phyloP scores from a whole-genome alignment of 1,140 invertebrate genomes.

The Lucilia sericata region DNA sequence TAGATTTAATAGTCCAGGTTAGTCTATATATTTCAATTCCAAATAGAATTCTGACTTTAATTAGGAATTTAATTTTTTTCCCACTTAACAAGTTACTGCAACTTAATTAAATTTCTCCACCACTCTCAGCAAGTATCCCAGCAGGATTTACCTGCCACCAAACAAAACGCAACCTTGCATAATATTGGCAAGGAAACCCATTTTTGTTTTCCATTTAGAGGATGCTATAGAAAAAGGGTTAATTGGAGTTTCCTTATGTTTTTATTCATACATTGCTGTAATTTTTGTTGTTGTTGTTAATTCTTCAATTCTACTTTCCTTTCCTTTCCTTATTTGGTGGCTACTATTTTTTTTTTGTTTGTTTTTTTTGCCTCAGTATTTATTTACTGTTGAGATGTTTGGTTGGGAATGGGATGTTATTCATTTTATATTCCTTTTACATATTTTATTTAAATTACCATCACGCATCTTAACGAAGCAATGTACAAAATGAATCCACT shows the following conservation, averaged over 20 bases:
- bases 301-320: conserved; percentile 13
- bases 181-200: too few species aligned
- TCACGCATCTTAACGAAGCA: conserved; percentile 45
- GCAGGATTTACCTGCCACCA: too few species aligned
- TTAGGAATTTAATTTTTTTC: too few species aligned
- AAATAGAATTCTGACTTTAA: too few species aligned
- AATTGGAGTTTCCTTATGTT: conserved; percentile 16
- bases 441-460: conserved; percentile 50
- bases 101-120: too few species aligned
- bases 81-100: too few species aligned
- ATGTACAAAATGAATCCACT: conserved; percentile 55
- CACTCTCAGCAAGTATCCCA: too few species aligned
- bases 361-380: not conserved
- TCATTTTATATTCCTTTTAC: conserved; percentile 8
- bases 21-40: too few species aligned
- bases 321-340: conserved; percentile 28
- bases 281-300: too few species aligned
- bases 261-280: not conserved
- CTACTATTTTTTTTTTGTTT: conserved; percentile 3
- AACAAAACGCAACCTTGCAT: too few species aligned
- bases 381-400: not conserved
- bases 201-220: too few species aligned
- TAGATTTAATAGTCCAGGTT: too few species aligned
- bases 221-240: not conserved
- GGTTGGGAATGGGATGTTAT: not conserved